Base-by-base conservation (phyloP, 2,888 invertebrate genomes). In the Pharmacophagus antenor region DNA sequence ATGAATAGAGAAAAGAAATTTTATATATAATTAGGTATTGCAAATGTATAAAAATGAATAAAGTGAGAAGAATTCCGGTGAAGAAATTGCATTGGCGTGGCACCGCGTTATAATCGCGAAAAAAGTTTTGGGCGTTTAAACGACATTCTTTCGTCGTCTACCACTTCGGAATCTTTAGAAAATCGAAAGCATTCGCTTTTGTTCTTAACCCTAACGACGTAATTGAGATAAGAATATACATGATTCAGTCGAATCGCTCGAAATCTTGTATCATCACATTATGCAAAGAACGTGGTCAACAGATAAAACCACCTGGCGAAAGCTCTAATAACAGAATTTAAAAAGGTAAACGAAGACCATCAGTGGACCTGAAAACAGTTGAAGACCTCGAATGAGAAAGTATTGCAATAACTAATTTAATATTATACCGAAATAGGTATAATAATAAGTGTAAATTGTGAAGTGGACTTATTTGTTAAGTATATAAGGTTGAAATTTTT, bases 251-350 rank as follows among this genome's bases (percentile, higher is more conserved):
- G 27, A 27, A 50, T 56, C 42, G 42, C 48, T 27, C 25, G n/a
- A n/a, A n/a, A n/a, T n/a, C 47, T 47, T 48, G 58, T 27, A 17
- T 17, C 54, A 54, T 52, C 51, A 27, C 41, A 17, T 62, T 61
- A 59, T 55, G 57, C 56, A 63, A 62, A 23, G 12, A 12, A 46
- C 41, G 42, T 18, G 17, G 31, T 37, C 49, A 58, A 41, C 58
- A 58, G 62, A 53, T 62, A 67, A 77, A 72, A 74, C 75, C 76
- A 77, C 76, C 74, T 79, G 77, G 73, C 72, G 74, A 74, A 73
- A 76, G 73, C 70, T 71, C 68, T 69, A 25, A 25, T 48, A 44
- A 18, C 18, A 20, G 8, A 20, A 20, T 44, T 20, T n/a, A 37
- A 37, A 37, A 37, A 37, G 37, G 37, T 37, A 37, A 37, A 37